Conservation (phyloP, 2,113 vertebrate species). For the Catharus minimus region DNA sequence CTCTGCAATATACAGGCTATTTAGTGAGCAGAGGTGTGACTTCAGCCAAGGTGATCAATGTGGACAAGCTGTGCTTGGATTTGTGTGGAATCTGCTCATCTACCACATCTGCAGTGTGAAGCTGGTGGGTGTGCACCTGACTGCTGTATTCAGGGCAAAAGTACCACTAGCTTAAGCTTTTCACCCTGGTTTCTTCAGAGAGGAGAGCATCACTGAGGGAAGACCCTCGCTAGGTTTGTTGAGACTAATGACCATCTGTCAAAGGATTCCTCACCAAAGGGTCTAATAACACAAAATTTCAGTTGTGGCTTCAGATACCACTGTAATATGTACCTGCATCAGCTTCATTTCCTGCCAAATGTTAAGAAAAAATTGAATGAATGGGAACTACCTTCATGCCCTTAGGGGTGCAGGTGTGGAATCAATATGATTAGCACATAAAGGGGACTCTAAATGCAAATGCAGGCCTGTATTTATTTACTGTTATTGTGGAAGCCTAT, state of each 20-base stretch:
- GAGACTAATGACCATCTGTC: neutral
- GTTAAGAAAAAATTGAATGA: neutral
- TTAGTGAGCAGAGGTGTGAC: neutral
- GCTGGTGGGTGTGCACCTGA: neutral
- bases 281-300: neutral
- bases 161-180: neutral
- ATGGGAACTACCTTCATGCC: neutral
- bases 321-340: neutral
- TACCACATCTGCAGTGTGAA: neutral
- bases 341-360: neutral
- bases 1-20: neutral
- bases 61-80: neutral
- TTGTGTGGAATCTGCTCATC: neutral
- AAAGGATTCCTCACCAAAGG: neutral
- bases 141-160: neutral
- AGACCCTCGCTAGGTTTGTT: neutral
- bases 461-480: neutral
- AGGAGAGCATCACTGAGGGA: neutral
- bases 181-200: neutral
- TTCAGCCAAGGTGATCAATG: neutral
- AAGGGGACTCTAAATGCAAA: neutral
- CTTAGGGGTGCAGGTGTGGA: neutral
- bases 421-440: neutral
- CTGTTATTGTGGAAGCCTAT: neutral
- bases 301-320: neutral